These are phyloP conservation scores for Dendrolimus pini DNA, from an alignment of 2,888 invertebrate genomes.

Conservation along the genomic window DNA sequence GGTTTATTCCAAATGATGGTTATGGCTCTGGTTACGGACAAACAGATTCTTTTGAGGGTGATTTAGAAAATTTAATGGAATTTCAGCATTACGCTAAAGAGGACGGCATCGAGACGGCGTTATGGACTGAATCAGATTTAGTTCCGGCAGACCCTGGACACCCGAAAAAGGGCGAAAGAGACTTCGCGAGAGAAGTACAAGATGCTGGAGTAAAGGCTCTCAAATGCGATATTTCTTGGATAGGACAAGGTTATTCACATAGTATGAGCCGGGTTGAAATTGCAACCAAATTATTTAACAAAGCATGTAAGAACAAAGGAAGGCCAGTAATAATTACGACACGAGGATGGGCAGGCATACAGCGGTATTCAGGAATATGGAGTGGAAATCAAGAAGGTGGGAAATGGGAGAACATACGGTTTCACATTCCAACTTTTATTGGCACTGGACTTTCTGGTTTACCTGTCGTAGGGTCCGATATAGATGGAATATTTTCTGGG, in stretches of 20 bases:
- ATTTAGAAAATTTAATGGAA: slow-evolving; percentile 52
- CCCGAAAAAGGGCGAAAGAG: slow-evolving; percentile 64
- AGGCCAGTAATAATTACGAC: slow-evolving; percentile 61
- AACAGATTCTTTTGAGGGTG: slow-evolving; percentile 54
- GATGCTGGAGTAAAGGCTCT: slow-evolving; percentile 53
- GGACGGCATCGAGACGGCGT: slow-evolving; percentile 54
- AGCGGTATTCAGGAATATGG: slow-evolving; percentile 61
- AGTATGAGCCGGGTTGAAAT: slow-evolving; percentile 55
- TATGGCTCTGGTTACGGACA: slow-evolving; percentile 67
- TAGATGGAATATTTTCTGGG: slow-evolving; percentile 64
- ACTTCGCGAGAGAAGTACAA: slow-evolving; percentile 52
- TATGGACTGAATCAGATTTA: slow-evolving; percentile 64
- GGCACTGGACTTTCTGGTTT: slow-evolving; percentile 61
- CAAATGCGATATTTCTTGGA: slow-evolving; percentile 69
- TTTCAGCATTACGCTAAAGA: slow-evolving; percentile 48
- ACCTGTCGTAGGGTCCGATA: slow-evolving; percentile 60
- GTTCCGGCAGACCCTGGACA: slow-evolving; percentile 49
- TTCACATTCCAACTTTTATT: slow-evolving; percentile 65
- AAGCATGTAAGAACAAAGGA: slow-evolving; percentile 27
- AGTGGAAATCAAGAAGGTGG: slow-evolving; percentile 65
- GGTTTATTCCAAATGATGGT: slow-evolving; percentile 67
- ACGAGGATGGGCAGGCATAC: slow-evolving; percentile 67
- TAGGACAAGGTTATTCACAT: slow-evolving; percentile 60
- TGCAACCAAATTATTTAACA: slow-evolving; percentile 44
- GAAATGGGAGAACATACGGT: slow-evolving; percentile 65